A percentile compares a stretch with the other conserved stretches of the same genome.
Evolutionary conservation across 2,113 vertebrate genomes (phyloP).

Genomic region (Poeciliopsis prolifica): DNA sequence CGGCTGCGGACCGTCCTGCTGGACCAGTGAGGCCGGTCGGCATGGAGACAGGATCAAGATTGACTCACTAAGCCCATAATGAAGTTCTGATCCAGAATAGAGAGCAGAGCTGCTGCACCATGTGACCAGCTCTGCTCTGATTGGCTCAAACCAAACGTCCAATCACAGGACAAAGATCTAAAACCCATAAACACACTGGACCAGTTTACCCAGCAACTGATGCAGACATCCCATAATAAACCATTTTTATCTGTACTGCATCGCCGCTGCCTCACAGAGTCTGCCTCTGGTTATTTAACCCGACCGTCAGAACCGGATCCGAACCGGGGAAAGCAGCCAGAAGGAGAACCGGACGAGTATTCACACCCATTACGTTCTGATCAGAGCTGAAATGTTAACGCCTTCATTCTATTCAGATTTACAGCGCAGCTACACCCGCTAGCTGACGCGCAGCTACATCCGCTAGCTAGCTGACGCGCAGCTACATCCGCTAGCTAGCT

Average conservation of each 20-base stretch:
- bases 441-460: no score
- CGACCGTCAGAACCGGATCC: neutral
- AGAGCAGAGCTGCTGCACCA: neutral
- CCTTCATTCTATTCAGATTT: no score
- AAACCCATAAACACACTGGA: neutral
- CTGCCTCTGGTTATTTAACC: neutral
- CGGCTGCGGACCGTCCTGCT: constrained; percentile 91
- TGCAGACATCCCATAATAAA: neutral
- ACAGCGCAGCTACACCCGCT: no score
- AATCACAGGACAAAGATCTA: neutral
- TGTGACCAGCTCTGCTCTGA: neutral
- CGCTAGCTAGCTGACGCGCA: no score
- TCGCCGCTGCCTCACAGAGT: neutral
- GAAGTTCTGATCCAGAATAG: neutral
- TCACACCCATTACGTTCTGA: no score
- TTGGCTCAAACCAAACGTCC: neutral
- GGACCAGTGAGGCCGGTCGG: constrained; percentile 73
- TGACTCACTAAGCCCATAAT: neutral
- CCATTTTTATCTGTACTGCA: neutral
- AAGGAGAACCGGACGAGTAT: neutral
- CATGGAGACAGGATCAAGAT: neutral
- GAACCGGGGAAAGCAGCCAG: neutral
- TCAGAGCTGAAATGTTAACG: no score
- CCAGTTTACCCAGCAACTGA: neutral
- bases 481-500: no score